phyloP scores from a whole-genome alignment of 2,888 invertebrate species.

The Scaptomyza caliginosa region DNA sequence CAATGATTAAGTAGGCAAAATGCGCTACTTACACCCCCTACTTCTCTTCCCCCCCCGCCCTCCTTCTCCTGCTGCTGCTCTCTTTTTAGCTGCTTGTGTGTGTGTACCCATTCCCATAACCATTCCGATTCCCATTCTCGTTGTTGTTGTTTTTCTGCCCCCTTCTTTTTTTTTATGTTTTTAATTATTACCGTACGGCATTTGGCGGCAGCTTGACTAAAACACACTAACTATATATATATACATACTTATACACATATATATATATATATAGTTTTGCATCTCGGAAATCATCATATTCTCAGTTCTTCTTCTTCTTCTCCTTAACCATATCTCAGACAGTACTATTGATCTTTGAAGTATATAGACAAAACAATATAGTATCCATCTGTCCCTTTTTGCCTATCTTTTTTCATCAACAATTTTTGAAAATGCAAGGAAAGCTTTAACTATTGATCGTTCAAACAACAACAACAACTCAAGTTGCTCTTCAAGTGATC shows the following conservation, averaged over 20 bases:
- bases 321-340: neutral
- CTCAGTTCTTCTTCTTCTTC: constrained; percentile 20
- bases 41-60: constrained; percentile 6
- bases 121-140: constrained; percentile 49
- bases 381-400: neutral
- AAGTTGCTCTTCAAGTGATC: constrained; percentile 28
- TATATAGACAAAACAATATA: neutral
- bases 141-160: constrained; percentile 42
- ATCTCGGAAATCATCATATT: constrained; percentile 29
- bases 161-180: constrained; percentile 76
- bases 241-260: constrained; percentile 1
- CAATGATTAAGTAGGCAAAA: constrained; percentile 78
- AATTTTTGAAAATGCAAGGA: neutral
- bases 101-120: constrained; percentile 41
- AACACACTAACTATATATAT: constrained; percentile 15
- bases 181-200: constrained; percentile 75
- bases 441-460: constrained; percentile 32
- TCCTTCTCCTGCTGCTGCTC: too few species aligned
- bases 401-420: neutral
- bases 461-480: constrained; percentile 3
- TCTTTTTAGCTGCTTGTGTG: constrained; percentile 16
- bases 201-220: constrained; percentile 62
- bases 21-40: constrained; percentile 44
- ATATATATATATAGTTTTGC: constrained; percentile 9
- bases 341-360: constrained; percentile 18